Conservation (phyloP, 2,113 vertebrate species). For the Dasyurus viverrinus region DNA sequence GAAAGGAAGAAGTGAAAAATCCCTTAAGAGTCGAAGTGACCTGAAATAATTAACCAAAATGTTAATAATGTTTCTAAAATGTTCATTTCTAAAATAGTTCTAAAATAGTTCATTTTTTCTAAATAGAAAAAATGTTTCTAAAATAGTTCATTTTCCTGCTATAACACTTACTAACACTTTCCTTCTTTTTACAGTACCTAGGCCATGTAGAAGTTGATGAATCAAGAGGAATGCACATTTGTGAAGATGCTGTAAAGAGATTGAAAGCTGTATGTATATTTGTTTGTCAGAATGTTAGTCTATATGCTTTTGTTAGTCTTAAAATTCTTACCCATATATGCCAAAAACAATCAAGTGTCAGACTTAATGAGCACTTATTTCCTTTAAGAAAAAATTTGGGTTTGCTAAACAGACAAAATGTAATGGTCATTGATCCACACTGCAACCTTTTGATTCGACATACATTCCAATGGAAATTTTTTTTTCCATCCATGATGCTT, state of each 20-base stretch:
- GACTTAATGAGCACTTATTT: slow-evolving; percentile 59
- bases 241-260: slow-evolving; percentile 98
- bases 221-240: slow-evolving; percentile 99
- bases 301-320: slow-evolving; percentile 54
- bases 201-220: slow-evolving; percentile 99
- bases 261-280: slow-evolving; percentile 96
- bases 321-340: slow-evolving; percentile 4
- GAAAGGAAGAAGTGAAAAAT: background rate
- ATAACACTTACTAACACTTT: slow-evolving; percentile 47
- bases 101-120: too few species aligned
- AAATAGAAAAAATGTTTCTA: too few species aligned
- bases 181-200: slow-evolving; percentile 88
- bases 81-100: too few species aligned
- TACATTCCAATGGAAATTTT: background rate
- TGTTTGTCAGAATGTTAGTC: slow-evolving; percentile 65
- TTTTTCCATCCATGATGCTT: background rate
- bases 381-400: slow-evolving; percentile 65
- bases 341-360: slow-evolving; percentile 52
- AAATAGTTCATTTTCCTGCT: background rate
- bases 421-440: background rate
- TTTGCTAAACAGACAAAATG: slow-evolving; percentile 50
- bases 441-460: background rate
- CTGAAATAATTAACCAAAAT: background rate
- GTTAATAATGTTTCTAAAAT: too few species aligned
- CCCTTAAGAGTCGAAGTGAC: background rate